Evolutionary conservation across 2,888 invertebrate genomes (phyloP), one percentile per base, ranked within the genome.

Genomic region (Nomada fabriciana): DNA sequence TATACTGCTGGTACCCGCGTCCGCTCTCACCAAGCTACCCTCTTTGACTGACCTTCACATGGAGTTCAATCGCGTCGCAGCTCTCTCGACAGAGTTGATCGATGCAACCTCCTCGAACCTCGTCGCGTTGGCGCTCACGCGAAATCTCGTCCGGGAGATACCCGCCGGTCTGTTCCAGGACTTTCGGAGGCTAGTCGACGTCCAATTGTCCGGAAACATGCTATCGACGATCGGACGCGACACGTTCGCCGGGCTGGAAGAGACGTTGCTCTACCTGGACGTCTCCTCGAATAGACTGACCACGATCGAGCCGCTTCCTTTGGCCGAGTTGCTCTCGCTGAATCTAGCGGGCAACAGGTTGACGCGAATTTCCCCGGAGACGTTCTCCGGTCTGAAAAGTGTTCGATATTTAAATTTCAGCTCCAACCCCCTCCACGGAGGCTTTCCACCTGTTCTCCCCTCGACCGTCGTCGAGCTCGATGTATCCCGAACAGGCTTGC

Each of bases 61-160:
- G 82, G 98, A 98, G 86, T 98, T 96, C 93, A 98, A 98, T 93
- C 95, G 98, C 86, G 97, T 98, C 5, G 97, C 98, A 0, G 98
- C 98, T 0, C 93, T 98, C 60, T 97, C 98, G 0, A 96, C 96
- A 11, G 97, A 97, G 88, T 96, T 97, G 80, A 94, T 98, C 0
- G 95, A 96, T 80, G 96, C 97, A 0, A 95, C 97, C 57, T 96
- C 97, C 0, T 96, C 96, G 75, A 95, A 96, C 91, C 87, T 94
- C 84, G 96, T 97, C 0, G 96, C 96, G n/a, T 94, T 98, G 73
- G 96, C 97, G 0, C 94, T 98, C 47, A 96, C 97, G 0, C 96
- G 97, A 83, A 98, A 98, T 93, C 96, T 98, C 2, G 97, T 98
- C 53, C 95, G 98, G 68, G 98, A 98, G 94, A 94, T 98, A 77